Base-by-base conservation (phyloP, 1,140 invertebrate genomes). In the Himalopsyche phryganea region DNA sequence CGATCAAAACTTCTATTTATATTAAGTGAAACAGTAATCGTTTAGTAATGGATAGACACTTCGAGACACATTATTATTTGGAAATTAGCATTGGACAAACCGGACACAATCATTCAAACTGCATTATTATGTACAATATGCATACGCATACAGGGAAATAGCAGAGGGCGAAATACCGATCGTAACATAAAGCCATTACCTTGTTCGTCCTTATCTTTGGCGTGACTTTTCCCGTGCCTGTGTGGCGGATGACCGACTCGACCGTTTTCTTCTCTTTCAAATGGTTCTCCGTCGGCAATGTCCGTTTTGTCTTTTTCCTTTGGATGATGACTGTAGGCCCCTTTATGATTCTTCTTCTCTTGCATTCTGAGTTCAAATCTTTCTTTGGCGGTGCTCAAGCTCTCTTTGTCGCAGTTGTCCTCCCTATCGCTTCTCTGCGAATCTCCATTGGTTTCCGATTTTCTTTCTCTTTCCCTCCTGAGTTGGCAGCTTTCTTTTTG, bases 131-230 rank as follows among this genome's bases (percentile, higher is more conserved):
- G 3, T 5, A 28, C 23, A 28, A 28, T 3, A 28, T 3, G 23
- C 38, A 13, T 40, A n/a, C 3, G 23, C 38, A 13, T 40, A n/a
- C 3, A 40, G 15, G n/a, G n/a, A 40, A n/a, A 40, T 3, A 40
- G 38, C 38, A 11, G 3, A 40, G 38, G 38, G 5, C 4, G 23
- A 28, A 28, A 28, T 28, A 28, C 23, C 9, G 23, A 28, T 28
- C 9, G 3, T 5, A 28, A 28, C 23, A 45, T 17, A 15, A 17
- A 17, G 13, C 40, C 32, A 52, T 50, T 44, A 65, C 63, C 63
- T 65, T 65, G 63, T 32, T 65, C 63, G 20, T 61, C 63, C 48
- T 58, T 65, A 15, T 65, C 62, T 42, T 65, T 65, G 23, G 23
- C 3, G 42, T 49, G 50, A 41, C 28, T 17, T 33, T 58, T 65